Conservation (phyloP, 53 echinoderm and acorn worm genomes). For the Pentamera pediparva region DNA sequence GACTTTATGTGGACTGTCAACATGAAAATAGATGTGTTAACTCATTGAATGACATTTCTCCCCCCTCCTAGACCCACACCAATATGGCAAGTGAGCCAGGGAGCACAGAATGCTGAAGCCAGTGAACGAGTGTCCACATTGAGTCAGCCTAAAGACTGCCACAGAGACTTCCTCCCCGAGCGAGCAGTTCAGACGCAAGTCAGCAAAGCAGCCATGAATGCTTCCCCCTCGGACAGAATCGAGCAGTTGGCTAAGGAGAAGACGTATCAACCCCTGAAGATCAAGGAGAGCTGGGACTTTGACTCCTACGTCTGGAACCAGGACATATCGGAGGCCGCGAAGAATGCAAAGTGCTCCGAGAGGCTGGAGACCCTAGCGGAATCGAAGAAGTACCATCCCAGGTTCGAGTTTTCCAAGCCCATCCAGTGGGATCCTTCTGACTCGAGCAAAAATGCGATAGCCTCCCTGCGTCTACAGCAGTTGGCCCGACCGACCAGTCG, state of each 20-base stretch:
- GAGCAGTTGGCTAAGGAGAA: constrained; percentile 79
- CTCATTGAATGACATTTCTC: too few relatives aligned
- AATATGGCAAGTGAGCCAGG: constrained; percentile 80
- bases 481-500: constrained; percentile 85
- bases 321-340: constrained; percentile 81
- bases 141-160: constrained; percentile 60
- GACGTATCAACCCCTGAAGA: constrained; percentile 63
- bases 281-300: constrained; percentile 88
- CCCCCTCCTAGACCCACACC: constrained; percentile 61
- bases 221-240: constrained; percentile 58
- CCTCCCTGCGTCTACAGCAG: constrained; percentile 89
- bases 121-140: constrained; percentile 53
- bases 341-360: constrained; percentile 72
- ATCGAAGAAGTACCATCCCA: constrained; percentile 59
- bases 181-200: constrained; percentile 67
- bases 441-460: constrained; percentile 79
- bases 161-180: constrained; percentile 67
- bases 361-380: constrained; percentile 77
- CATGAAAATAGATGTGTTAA: too few relatives aligned
- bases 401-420: constrained; percentile 58
- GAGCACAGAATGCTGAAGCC: constrained; percentile 65
- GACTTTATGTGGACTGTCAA: too few relatives aligned
- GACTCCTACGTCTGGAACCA: constrained; percentile 87
- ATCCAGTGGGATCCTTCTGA: constrained; percentile 74
- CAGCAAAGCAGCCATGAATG: constrained; percentile 63